Conservation (phyloP, 2,797 vertebrate genomes). For the Ispidina lecontei region DNA sequence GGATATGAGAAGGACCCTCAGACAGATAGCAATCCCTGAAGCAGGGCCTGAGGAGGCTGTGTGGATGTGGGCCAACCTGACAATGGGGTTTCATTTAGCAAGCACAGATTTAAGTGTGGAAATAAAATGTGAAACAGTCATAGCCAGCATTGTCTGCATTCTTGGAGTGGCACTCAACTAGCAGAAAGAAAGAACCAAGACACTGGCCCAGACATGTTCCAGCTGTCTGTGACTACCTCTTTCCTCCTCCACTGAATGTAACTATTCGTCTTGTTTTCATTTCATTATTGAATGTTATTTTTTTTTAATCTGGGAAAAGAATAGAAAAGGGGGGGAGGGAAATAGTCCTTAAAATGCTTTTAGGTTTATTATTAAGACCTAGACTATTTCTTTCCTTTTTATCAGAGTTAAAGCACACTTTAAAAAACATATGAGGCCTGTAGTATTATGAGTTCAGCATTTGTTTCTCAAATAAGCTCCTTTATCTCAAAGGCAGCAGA, state of each 20-base stretch:
- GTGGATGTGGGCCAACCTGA: neutral
- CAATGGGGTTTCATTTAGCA: neutral
- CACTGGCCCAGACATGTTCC: slow-evolving; percentile 50
- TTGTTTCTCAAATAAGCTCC: neutral
- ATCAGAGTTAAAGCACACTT: neutral
- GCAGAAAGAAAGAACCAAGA: slow-evolving; percentile 40
- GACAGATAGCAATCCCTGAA: neutral
- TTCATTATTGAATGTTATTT: slow-evolving; percentile 76
- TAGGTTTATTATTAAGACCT: slow-evolving; percentile 15
- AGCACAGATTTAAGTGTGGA: slow-evolving; percentile 31
- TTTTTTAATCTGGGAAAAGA: slow-evolving; percentile 64
- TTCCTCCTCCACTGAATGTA: slow-evolving; percentile 53
- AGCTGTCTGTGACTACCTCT: slow-evolving; percentile 65
- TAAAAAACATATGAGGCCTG: neutral
- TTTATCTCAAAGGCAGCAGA: neutral
- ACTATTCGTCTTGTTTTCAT: slow-evolving; percentile 74
- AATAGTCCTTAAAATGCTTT: slow-evolving; percentile 35
- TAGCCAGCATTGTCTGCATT: slow-evolving; percentile 65
- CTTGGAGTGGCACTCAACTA: slow-evolving; percentile 61
- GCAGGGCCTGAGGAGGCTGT: neutral
- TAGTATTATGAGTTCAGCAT: neutral
- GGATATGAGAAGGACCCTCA: neutral
- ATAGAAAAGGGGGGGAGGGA: neutral
- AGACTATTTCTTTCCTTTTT: slow-evolving; percentile 39
- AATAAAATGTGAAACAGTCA: slow-evolving; percentile 38